Evolutionary conservation across 2,888 invertebrate genomes (phyloP).

Genomic region (Drosophila algonquin): DNA sequence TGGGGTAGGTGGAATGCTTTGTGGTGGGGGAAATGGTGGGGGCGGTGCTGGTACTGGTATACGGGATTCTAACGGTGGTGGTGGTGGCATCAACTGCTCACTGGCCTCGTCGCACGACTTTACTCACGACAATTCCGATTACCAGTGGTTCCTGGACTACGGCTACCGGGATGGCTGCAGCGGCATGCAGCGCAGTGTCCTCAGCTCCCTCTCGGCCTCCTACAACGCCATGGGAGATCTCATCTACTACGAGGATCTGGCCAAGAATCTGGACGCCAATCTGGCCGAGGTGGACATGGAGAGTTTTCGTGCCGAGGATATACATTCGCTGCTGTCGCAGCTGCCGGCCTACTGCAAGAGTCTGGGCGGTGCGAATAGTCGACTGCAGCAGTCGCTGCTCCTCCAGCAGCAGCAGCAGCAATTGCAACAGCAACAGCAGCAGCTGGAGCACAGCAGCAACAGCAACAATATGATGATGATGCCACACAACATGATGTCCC

Average conservation of each 20-base stretch:
- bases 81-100: constrained; percentile 81
- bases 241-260: constrained; percentile 92
- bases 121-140: constrained; percentile 94
- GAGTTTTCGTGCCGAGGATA: constrained; percentile 95
- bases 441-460: constrained; percentile 43
- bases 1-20: constrained; percentile 76
- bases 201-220: constrained; percentile 92
- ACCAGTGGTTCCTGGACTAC: constrained; percentile 95
- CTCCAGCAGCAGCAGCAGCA: constrained; percentile 72
- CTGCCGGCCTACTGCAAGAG: constrained; percentile 90
- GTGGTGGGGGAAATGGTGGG: constrained; percentile 70
- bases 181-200: constrained; percentile 90
- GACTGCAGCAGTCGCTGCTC: constrained; percentile 76
- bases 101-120: constrained; percentile 86
- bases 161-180: constrained; percentile 91
- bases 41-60: constrained; percentile 56
- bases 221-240: constrained; percentile 89
- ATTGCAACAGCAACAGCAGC: constrained; percentile 57
- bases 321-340: constrained; percentile 92
- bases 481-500: constrained; percentile 75
- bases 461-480: constrained; percentile 53
- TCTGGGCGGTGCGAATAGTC: constrained; percentile 82
- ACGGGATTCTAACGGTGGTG: constrained; percentile 56
- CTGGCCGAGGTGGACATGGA: constrained; percentile 98
- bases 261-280: constrained; percentile 95